A percentile compares a stretch with the other conserved stretches of the same genome.
phyloP scores from a whole-genome alignment of 2,888 invertebrate species.

The Apomyelois bistriatella region DNA sequence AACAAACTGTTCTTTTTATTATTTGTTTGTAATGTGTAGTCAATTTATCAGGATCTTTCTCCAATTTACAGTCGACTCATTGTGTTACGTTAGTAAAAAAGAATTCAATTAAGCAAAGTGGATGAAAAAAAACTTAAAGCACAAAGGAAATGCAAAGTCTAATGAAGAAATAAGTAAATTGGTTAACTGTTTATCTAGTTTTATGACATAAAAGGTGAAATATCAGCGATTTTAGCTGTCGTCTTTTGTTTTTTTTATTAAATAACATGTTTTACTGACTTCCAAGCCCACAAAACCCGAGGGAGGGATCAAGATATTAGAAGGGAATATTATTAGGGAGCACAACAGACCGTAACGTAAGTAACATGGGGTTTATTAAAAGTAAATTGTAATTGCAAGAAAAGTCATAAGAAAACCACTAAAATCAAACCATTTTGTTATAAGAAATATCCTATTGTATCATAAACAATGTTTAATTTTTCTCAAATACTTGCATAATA shows the following conservation, averaged over 20 bases:
- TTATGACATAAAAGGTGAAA: background rate
- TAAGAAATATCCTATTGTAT: too few relatives aligned
- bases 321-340: background rate
- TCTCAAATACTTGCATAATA: too few relatives aligned
- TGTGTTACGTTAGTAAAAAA: background rate
- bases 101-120: slow-evolving; percentile 1
- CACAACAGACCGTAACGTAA: slow-evolving; percentile 5
- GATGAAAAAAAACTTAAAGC: background rate
- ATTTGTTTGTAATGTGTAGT: background rate
- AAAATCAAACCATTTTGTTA: too few relatives aligned
- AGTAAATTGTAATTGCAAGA: background rate
- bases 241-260: background rate
- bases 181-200: background rate
- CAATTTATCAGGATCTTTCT: background rate
- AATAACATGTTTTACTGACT: background rate
- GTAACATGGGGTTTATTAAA: background rate
- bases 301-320: too few relatives aligned
- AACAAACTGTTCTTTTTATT: too few relatives aligned
- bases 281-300: too few relatives aligned
- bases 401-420: too few relatives aligned
- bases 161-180: background rate
- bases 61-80: background rate
- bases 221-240: background rate
- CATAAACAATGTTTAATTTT: too few relatives aligned
- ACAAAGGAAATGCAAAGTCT: background rate